Evolutionary conservation across 2,888 invertebrate genomes (phyloP), one percentile per base, ranked within the genome.

Genomic region (Dione vanillae): DNA sequence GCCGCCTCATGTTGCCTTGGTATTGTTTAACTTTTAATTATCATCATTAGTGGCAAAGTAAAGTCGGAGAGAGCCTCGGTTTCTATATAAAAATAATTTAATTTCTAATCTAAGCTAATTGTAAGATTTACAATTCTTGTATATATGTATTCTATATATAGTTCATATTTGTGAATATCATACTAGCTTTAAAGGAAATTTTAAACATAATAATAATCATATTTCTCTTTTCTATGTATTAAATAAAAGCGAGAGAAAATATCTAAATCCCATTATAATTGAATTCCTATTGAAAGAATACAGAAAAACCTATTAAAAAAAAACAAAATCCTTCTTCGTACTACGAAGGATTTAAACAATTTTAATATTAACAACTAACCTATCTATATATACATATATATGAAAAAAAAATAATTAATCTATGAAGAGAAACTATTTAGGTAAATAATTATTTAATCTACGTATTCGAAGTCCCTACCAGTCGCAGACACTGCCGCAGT

Each of bases 401-500:
- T 11, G 45, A 11, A 11, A 27, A 61, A 45, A 37, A 43, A 27
- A 7, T 6, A 37, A 14, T 14, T 64, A 0, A 14, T 35, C 49
- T 49, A 64, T 64, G 27, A 10, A 49, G 19, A 19, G 10, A 49
- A 49, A 40, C 64, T 64, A 64, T 2, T 35, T 27, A n/a, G n/a
- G n/a, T 62, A 20, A 45, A 62, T 47, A 11, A 40, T 14, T 2
- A 14, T 27, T 10, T 27, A 14, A 19, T 51, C 49, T 54, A 54
- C n/a, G 45, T 35, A 56, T 56, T 37, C 3, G n/a, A 43, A 45
- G 7, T 12, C 90, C 95, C 94, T 87, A 96, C 98, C 94, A 99
- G 93, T 87, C 99, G 94, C 72, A 99, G 94, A 86, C 99, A 99
- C 91, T 99, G 99, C 70, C 99, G 93, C 68, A 99, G 93, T 79